Evolutionary conservation across 2,797 vertebrate species (phyloP).

Genomic region (Gastrophryne carolinensis): DNA sequence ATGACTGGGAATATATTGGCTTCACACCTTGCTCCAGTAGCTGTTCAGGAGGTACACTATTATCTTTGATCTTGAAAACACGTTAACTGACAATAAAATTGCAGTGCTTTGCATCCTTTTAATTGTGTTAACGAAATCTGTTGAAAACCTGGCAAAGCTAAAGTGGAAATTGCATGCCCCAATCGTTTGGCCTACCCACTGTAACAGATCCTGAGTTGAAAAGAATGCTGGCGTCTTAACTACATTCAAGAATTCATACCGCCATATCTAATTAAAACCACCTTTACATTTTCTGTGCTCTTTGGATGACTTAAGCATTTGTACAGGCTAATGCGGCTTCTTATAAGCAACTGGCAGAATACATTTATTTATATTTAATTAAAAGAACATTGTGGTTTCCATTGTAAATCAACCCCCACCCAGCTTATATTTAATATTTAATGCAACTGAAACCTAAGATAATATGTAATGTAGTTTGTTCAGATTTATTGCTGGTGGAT

Average conservation of each 20-base stretch:
- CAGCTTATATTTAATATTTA: background rate
- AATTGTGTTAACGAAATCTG: background rate
- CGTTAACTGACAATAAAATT: too few relatives aligned
- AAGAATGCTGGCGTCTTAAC: background rate
- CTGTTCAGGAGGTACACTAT: conserved; percentile 77
- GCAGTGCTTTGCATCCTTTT: too few relatives aligned
- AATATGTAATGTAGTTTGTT: background rate
- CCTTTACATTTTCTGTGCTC: background rate
- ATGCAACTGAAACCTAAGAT: background rate
- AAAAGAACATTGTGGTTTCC: background rate
- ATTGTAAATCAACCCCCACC: background rate
- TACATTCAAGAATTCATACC: background rate
- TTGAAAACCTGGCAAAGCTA: background rate
- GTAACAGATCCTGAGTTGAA: background rate
- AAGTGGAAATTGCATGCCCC: background rate
- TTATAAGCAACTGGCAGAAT: background rate
- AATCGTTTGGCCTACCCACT: background rate
- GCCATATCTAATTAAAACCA: background rate
- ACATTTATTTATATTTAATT: background rate
- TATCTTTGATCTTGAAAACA: too few relatives aligned
- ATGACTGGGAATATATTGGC: conserved; percentile 84
- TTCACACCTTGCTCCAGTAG: conserved; percentile 83
- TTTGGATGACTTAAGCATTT: background rate
- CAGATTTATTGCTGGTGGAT: background rate
- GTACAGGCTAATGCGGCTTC: background rate